Evolutionary conservation across 1,140 invertebrate species (phyloP).

Genomic region (Dufourea novaeangliae): DNA sequence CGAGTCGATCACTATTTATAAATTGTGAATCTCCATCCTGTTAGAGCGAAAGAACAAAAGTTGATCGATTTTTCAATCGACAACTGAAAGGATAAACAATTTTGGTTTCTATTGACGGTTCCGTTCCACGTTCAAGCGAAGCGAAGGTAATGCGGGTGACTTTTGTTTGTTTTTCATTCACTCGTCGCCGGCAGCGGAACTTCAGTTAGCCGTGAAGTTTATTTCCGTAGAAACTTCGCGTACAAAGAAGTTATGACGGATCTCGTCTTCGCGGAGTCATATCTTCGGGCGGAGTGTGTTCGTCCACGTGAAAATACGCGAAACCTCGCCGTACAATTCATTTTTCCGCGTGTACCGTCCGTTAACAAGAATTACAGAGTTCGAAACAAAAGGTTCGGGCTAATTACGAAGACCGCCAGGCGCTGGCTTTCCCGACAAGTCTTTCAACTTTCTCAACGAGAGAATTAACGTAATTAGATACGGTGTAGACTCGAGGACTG

Average conservation of each 20-base stretch:
- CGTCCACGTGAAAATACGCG: background rate
- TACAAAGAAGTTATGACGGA: background rate
- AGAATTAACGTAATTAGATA: background rate
- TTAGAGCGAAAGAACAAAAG: too few relatives aligned
- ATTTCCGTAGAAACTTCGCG: background rate
- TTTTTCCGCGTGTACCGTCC: background rate
- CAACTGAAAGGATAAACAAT: background rate
- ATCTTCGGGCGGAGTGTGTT: background rate
- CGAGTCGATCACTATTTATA: too few relatives aligned
- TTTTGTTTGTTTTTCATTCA: slow-evolving; percentile 5
- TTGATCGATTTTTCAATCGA: too few relatives aligned
- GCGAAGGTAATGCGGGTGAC: background rate
- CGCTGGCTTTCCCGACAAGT: background rate
- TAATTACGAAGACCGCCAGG: background rate
- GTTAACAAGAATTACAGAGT: background rate
- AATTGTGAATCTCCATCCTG: too few relatives aligned
- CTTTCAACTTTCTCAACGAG: background rate
- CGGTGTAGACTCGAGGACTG: background rate
- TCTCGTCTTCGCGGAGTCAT: background rate
- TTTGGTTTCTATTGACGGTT: background rate
- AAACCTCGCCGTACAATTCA: background rate
- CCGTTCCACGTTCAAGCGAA: background rate
- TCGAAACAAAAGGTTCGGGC: background rate
- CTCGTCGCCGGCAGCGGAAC: background rate
- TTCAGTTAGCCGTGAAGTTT: background rate